These are phyloP conservation scores for Cryptocheilus praepositus DNA, from an alignment of 2,888 invertebrate species.

Conservation along the genomic window DNA sequence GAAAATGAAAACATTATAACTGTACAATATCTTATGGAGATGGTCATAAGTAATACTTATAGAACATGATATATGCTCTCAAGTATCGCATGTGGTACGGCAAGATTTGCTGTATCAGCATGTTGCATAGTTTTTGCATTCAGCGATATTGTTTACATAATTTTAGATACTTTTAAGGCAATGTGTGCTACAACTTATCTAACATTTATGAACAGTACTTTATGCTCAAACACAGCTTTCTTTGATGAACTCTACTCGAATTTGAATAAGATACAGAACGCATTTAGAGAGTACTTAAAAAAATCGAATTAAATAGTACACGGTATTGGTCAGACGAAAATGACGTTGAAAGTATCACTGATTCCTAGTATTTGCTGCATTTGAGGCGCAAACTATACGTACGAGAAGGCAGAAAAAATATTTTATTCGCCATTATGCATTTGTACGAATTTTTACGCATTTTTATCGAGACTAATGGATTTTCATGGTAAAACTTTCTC, in stretches of 20 bases:
- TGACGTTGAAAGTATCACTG: too few relatives aligned
- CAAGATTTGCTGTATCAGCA: slow-evolving; percentile 31
- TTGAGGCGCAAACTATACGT: slow-evolving; percentile 6
- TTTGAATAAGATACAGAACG: not conserved
- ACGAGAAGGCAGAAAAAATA: too few relatives aligned
- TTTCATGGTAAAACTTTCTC: slow-evolving; percentile 25
- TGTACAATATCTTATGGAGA: slow-evolving; percentile 45
- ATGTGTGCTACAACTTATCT: not conserved
- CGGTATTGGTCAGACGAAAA: too few relatives aligned
- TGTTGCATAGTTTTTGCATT: slow-evolving; percentile 37
- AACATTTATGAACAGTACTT: not conserved
- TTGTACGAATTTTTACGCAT: slow-evolving; percentile 4
- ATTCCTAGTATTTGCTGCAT: not conserved
- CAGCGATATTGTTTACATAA: slow-evolving; percentile 33
- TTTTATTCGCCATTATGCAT: not conserved
- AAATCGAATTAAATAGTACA: slow-evolving; percentile 13
- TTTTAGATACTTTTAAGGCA: slow-evolving; percentile 9
- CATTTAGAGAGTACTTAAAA: slow-evolving; percentile 7
- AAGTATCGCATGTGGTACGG: slow-evolving; percentile 25
- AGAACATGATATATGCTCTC: slow-evolving; percentile 39
- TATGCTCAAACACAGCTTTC: not conserved
- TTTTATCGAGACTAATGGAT: slow-evolving; percentile 25
- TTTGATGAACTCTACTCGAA: not conserved
- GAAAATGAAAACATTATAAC: slow-evolving; percentile 38
- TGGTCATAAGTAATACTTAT: slow-evolving; percentile 44